phyloP scores from a whole-genome alignment of 2,113 vertebrate species.

The Crocuta crocuta region DNA sequence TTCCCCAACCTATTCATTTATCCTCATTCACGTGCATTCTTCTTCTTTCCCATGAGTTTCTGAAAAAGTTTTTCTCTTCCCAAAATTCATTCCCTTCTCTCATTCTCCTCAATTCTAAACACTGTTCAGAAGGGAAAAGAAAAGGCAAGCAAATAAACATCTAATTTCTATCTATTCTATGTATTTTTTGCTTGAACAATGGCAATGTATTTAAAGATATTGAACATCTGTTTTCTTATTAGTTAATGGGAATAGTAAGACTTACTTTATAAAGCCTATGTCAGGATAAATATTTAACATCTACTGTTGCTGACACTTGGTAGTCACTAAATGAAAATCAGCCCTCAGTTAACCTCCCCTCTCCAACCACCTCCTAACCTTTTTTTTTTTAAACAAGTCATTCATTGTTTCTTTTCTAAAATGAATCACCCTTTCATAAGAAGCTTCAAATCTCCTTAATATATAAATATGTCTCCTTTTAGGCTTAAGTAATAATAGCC shows the following conservation, averaged over 20 bases:
- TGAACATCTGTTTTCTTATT: neutral
- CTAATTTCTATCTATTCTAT: neutral
- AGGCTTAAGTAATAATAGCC: neutral
- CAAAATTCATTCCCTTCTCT: neutral
- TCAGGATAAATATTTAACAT: neutral
- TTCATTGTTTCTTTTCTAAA: neutral
- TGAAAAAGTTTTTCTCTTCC: neutral
- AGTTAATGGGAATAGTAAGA: neutral
- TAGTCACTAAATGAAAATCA: neutral
- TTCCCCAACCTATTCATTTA: neutral
- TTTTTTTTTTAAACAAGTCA: neutral
- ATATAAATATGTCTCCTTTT: neutral
- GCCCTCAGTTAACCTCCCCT: neutral
- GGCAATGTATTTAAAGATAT: neutral
- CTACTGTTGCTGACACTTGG: neutral
- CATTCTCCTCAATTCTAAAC: neutral
- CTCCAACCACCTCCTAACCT: neutral
- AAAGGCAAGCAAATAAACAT: neutral
- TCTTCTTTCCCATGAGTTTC: neutral
- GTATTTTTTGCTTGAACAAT: neutral
- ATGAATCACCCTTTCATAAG: neutral
- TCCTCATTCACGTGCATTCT: neutral
- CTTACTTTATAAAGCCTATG: neutral
- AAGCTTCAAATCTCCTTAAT: neutral
- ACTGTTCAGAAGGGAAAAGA: neutral